These are phyloP conservation scores for Oreortyx pictus DNA, from an alignment of 2,797 vertebrate species.

Conservation along the genomic window DNA sequence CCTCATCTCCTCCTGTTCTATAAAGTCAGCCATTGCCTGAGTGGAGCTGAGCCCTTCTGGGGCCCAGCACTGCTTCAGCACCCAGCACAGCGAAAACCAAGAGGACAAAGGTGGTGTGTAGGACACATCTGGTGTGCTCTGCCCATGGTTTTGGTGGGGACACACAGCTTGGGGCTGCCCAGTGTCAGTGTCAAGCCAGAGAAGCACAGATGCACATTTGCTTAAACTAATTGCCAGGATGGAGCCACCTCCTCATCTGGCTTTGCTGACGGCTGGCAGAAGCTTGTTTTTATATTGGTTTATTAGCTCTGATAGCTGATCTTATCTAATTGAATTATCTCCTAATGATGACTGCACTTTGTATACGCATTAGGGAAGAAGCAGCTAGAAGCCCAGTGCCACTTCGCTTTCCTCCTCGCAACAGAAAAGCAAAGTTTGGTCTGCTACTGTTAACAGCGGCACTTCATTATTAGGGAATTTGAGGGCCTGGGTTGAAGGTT, in stretches of 20 bases:
- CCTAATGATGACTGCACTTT: not conserved
- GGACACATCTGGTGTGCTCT: not conserved
- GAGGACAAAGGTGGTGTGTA: not conserved
- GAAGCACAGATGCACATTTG: not conserved
- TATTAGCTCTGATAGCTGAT: slow-evolving; percentile 8
- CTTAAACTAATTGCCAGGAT: not conserved
- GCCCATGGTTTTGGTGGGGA: not conserved
- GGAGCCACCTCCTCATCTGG: not conserved
- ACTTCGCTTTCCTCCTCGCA: not conserved
- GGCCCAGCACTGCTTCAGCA: not conserved
- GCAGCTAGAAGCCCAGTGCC: not conserved
- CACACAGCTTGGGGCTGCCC: not conserved
- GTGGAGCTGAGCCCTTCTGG: slow-evolving; percentile 1
- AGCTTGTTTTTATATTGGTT: not conserved
- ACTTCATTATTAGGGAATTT: not conserved
- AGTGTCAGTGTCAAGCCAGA: not conserved
- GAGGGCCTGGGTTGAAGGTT: not conserved
- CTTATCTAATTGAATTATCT: slow-evolving; percentile 44
- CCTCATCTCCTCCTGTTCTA: not conserved
- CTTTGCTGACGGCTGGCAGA: not conserved
- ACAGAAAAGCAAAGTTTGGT: not conserved
- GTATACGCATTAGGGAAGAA: not conserved
- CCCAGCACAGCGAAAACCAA: not conserved
- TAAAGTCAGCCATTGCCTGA: not conserved
- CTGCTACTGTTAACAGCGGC: not conserved